Conservation (phyloP, 2,888 invertebrate genomes). For the Autographa pulchrina region DNA sequence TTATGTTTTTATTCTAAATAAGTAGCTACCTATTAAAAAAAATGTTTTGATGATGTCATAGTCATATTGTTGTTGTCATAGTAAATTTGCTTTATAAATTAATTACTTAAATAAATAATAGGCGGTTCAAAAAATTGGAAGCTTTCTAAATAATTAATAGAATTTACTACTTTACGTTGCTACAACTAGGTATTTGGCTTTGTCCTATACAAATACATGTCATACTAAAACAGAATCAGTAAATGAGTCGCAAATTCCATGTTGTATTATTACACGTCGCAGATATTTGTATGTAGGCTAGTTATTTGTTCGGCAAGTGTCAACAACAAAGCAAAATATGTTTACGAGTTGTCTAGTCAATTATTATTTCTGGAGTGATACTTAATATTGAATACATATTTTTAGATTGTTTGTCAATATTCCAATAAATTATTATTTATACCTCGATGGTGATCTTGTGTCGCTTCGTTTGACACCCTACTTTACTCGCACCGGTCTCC, state of each 20-base stretch:
- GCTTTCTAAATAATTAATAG: neutral
- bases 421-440: neutral
- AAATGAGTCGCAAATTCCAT: conserved; percentile 2
- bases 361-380: conserved; percentile 4
- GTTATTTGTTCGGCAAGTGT: conserved; percentile 22
- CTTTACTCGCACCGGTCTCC: neutral
- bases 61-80: neutral
- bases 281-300: conserved; percentile 16
- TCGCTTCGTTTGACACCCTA: neutral
- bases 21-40: too few species aligned
- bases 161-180: neutral
- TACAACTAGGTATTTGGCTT: neutral
- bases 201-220: neutral
- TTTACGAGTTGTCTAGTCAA: conserved; percentile 15
- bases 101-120: neutral
- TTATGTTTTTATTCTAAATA: too few species aligned
- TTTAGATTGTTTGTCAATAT: too few species aligned
- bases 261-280: neutral
- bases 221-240: neutral
- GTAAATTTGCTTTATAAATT: neutral
- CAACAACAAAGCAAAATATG: conserved; percentile 22
- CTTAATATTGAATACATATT: too few species aligned
- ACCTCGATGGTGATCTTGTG: neutral
- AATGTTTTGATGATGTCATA: too few species aligned
- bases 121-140: neutral